phyloP scores from a whole-genome alignment of 2,888 invertebrate genomes.

The Lasioglossum marginatum region DNA sequence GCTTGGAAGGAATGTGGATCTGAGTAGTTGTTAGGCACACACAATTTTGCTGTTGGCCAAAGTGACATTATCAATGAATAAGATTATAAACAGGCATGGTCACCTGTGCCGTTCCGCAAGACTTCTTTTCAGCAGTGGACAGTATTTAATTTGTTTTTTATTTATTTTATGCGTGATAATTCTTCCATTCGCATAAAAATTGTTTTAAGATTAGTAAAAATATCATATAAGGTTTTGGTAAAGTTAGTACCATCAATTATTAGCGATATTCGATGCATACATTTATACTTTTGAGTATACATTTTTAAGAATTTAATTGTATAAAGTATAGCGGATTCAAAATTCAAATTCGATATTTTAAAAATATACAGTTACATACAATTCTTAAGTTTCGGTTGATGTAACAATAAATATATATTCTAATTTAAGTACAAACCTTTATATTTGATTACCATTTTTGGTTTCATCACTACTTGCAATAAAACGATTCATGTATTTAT shows the following conservation, averaged over 20 bases:
- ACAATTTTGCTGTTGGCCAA: not conserved
- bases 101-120: not conserved
- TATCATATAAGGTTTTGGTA: conserved; percentile 28
- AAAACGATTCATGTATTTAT: not conserved
- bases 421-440: conserved; percentile 26
- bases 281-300: conserved; percentile 9
- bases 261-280: conserved; percentile 5
- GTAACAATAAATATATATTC: conserved; percentile 13
- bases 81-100: not conserved
- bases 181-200: conserved; percentile 22
- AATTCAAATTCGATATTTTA: not conserved
- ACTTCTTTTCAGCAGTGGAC: not conserved
- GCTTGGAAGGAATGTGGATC: not conserved
- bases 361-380: conserved; percentile 18
- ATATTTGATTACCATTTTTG: not conserved
- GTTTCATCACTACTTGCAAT: not conserved
- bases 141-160: conserved; percentile 24
- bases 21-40: not conserved
- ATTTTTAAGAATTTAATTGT: not conserved
- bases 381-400: conserved; percentile 16
- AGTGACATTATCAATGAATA: not conserved
- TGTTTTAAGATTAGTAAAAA: conserved; percentile 15
- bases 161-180: conserved; percentile 22
- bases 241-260: conserved; percentile 44
- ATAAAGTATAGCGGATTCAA: not conserved